Evolutionary conservation across 1,140 invertebrate genomes (phyloP), one percentile per base, ranked within the genome.

Genomic region (Neotoxoptera formosana): DNA sequence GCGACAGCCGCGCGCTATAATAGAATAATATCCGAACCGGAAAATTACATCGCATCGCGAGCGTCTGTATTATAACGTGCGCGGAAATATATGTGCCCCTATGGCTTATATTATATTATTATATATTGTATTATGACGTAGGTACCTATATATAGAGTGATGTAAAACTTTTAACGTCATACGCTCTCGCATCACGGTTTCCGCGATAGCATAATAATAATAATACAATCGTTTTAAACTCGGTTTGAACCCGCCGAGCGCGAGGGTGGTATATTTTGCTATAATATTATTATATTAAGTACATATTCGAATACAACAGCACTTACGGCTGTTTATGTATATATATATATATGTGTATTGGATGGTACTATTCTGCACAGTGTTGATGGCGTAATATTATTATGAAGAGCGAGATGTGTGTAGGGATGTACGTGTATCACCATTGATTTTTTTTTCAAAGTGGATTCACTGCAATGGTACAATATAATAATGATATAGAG

Each of bases 21-120:
- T 76, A 76, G 60, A 76, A 76, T 76, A 76, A 76, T 76, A 76
- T 76, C 60, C 60, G 60, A 76, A 76, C 60, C 60, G n/a, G 60
- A 76, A 76, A 76, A 76, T 76, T 76, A 76, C 30, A 76, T 76
- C 30, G 30, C 60, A 14, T 34, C 7, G n/a, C 17, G 60, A n/a
- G 60, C 60, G 60, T 76, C 11, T 76, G n/a, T n/a, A 30, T 60
- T n/a, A 76, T 20, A 76, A n/a, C 17, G n/a, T n/a, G 3, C 30
- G n/a, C n/a, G 60, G 17, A n/a, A n/a, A 76, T 76, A 17, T 67
- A 76, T 76, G 17, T 34, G 60, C 14, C n/a, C 60, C 60, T 76
- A 76, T 76, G 60, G 60, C 60, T 30, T 76, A n/a, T 76, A n/a
- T 67, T 30, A 67, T 41, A n/a, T n/a, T n/a, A n/a, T n/a, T n/a